Evolutionary conservation across 2,113 vertebrate genomes (phyloP), one percentile per base, ranked within the genome.

Genomic region (Hypanus sabinus): DNA sequence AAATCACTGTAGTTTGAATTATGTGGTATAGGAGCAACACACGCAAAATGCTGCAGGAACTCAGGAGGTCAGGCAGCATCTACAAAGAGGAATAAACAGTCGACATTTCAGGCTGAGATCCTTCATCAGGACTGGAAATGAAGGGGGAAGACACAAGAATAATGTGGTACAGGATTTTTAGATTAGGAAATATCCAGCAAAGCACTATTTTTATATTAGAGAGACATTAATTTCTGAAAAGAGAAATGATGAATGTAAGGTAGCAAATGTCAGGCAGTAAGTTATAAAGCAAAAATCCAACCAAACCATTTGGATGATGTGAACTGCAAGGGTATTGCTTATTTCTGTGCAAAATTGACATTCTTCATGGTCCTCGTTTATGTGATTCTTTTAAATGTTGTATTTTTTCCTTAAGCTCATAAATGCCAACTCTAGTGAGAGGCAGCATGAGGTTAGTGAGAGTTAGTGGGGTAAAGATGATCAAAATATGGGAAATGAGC

Each of bases 261-360:
- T 71, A 46, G 22, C 20, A 73, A 36, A 27, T 93, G 18, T 30
- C 24, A 88, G 85, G n/a, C 30, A 68, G 5, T 38, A 46, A 71
- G 38, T 16, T 55, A 73, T 55, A 73, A 73, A 73, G 68, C 68
- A 93, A 70, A 73, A 73, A 73, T 93, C 38, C 91, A 93, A 92
- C 20, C 20, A 73, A 93, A 70, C 68, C 38, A 38, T 93, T 46
- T 75, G 12, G 91, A 73, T 73, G 70, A 30, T 4, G 55, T 93
- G 24, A 75, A 73, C 24, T 14, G 24, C 38, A 24, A 93, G 91
- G 20, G 36, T 71, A n/a, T 70, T 22, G 8, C 36, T 88, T 62
- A 62, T 18, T 88, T 12, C 57, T 18, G 57, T 30, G 11, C 60
- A 14, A 62, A n/a, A 1, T 60, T 87, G 27, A 30, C 62, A 87